A percentile compares a stretch with the other conserved stretches of the same genome.
phyloP scores from a whole-genome alignment of 92 coral and sea anemone species.

The Parazoanthus swiftii region DNA sequence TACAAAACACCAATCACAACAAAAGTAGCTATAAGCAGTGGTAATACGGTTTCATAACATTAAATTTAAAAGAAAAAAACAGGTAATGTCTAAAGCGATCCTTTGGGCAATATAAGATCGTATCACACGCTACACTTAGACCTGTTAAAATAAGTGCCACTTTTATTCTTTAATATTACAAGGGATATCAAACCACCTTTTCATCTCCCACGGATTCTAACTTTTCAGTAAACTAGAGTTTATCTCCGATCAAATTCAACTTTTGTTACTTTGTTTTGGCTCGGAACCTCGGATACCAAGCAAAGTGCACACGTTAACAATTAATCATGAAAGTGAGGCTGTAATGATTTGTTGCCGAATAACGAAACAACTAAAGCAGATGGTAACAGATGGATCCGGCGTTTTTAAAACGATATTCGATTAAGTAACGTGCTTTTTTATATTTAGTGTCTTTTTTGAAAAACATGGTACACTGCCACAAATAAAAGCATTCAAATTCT shows the following conservation, averaged over 20 bases:
- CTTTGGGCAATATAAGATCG: background rate
- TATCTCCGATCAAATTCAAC: background rate
- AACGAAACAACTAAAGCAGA: background rate
- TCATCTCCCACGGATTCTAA: slow-evolving; percentile 5
- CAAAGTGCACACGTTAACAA: background rate
- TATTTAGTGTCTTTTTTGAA: background rate
- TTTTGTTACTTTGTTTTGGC: background rate
- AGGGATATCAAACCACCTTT: background rate
- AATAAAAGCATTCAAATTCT: background rate
- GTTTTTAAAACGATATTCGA: background rate
- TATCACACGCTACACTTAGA: background rate
- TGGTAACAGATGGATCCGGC: background rate
- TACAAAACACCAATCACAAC: slow-evolving; percentile 1
- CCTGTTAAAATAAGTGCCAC: slow-evolving; percentile 14
- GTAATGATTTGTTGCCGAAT: background rate
- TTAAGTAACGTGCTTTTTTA: background rate
- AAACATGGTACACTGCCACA: background rate
- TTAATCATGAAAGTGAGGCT: slow-evolving; percentile 14
- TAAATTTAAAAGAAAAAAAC: background rate
- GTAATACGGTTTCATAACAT: background rate
- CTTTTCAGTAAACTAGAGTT: background rate
- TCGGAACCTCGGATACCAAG: background rate
- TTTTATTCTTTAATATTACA: background rate
- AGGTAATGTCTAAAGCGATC: background rate
- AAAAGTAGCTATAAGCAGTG: background rate